Base-by-base conservation (phyloP, 2,888 invertebrate species). In the Kryphioiulus occultus region DNA sequence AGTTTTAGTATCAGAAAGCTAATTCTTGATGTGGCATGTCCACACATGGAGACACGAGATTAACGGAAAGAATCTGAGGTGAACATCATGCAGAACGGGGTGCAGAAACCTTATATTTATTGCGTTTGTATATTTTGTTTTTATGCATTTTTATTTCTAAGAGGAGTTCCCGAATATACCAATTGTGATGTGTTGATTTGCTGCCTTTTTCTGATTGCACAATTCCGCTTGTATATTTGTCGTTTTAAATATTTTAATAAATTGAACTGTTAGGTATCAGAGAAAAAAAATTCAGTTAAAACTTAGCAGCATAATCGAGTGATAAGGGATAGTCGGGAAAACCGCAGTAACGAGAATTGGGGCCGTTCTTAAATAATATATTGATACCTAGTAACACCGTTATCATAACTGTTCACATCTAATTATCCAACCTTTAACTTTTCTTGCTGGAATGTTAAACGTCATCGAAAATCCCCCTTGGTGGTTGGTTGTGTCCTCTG, bases 381-480 rank as follows among this genome's bases (percentile, higher is more conserved):
- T n/a, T n/a, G n/a, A n/a, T n/a, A n/a, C n/a, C n/a, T n/a, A n/a
- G n/a, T n/a, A n/a, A n/a, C n/a, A n/a, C n/a, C 42, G 3, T 59
- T 59, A 59, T 5, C 22, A 59, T 7, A 59, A 59, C 7, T n/a
- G n/a, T 59, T 22, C 59, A 3, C 17, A 59, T 19, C 53, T 59
- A 42, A 42, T n/a, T 59, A n/a, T 59, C n/a, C 4, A 59, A n/a
- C 42, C 42, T 42, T 2, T 42, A n/a, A 59, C n/a, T 59, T 59
- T n/a, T n/a, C 5, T n/a, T 59, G n/a, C 3, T 4, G 59, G 59
- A n/a, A 59, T 59, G 30, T 88, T 93, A 96, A 88, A 97, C 96
- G 91, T 97, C 96, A 91, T 97, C 96, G 90, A 97, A 97, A 88
- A 97, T 93, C 15, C 96, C 96, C 89, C 95, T 93, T 0, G 96